Evolutionary conservation across 2,888 invertebrate genomes (phyloP), one percentile per base, ranked within the genome.

Genomic region (Melitaea athalia): DNA sequence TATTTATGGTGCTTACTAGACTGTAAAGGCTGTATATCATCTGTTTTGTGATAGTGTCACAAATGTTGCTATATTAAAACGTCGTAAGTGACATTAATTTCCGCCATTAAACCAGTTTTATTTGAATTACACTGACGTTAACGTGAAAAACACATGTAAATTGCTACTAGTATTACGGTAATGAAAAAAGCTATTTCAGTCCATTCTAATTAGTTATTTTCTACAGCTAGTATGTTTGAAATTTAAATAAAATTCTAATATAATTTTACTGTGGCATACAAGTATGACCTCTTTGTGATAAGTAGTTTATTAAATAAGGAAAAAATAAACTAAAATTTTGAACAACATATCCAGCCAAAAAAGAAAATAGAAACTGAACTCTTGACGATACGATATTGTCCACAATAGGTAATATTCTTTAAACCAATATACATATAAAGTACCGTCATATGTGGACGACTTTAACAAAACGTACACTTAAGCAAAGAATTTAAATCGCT

Each of bases 401-500:
- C 50, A 64, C 43, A 68, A 64, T 68, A 24, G 24, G 24, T 24
- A 59, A 64, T 15, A 53, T 53, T 66, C 42, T 60, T 68, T 59
- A 68, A 52, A 43, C 57, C 42, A 66, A 66, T 66, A 65, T 72
- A 59, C 53, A 70, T 53, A 64, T 70, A 65, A 75, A 71, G 62
- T 69, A 63, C 49, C 62, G 69, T 68, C 73, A 64, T 72, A 68
- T 71, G 69, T 67, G 72, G 71, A 73, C 70, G 72, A 75, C 75
- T 76, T 66, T 74, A 74, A 79, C 78, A 76, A 77, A 79, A 76
- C 74, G 70, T 74, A 72, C 76, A 80, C 81, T 81, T 79, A 80
- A 81, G 77, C 73, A 77, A 84, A 81, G 87, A 86, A 87, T 88
- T 87, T 84, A 82, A 87, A 88, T 83, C 80, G 82, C 81, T 82